Evolutionary conservation across 2,888 invertebrate genomes (phyloP).

Genomic region (Mimas tiliae): DNA sequence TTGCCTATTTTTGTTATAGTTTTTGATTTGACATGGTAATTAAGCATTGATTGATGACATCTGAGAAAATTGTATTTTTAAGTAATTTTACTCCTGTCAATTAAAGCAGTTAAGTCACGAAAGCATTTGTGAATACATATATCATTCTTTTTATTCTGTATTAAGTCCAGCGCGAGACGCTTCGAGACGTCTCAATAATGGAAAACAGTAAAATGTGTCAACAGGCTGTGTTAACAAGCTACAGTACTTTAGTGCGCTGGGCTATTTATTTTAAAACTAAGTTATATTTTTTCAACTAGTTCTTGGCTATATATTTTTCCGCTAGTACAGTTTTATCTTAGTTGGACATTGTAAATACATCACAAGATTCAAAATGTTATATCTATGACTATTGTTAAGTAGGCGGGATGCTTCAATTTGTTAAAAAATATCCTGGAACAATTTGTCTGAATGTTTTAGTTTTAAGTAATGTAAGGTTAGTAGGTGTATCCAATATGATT

Average conservation of each 20-base stretch:
- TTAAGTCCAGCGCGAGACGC: neutral
- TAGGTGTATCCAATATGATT: slow-evolving; percentile 55
- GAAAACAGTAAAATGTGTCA: slow-evolving; percentile 1
- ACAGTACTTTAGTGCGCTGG: slow-evolving; percentile 1
- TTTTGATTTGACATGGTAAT: slow-evolving; percentile 13
- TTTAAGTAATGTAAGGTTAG: slow-evolving; percentile 54
- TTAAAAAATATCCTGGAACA: slow-evolving; percentile 60
- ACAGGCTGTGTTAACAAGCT: neutral
- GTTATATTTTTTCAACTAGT: neutral
- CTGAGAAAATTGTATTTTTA: slow-evolving; percentile 7
- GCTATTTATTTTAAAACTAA: neutral
- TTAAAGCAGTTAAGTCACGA: slow-evolving; percentile 1
- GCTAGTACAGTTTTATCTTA: slow-evolving; percentile 45
- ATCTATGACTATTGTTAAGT: slow-evolving; percentile 36
- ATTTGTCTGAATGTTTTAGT: slow-evolving; percentile 60
- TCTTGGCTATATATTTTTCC: neutral
- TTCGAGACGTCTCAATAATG: neutral
- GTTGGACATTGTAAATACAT: slow-evolving; percentile 72
- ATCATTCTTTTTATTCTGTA: neutral
- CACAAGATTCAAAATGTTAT: slow-evolving; percentile 56
- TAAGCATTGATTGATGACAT: slow-evolving; percentile 13
- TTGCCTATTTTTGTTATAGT: slow-evolving; percentile 10
- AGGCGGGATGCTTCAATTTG: slow-evolving; percentile 34
- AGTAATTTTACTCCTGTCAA: slow-evolving; percentile 12
- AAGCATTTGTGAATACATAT: neutral